Percentiles rank a stretch among this genome's conserved stretches.
Evolutionary conservation across 2,797 vertebrate species (phyloP).

Genomic region (Argentina silus): DNA sequence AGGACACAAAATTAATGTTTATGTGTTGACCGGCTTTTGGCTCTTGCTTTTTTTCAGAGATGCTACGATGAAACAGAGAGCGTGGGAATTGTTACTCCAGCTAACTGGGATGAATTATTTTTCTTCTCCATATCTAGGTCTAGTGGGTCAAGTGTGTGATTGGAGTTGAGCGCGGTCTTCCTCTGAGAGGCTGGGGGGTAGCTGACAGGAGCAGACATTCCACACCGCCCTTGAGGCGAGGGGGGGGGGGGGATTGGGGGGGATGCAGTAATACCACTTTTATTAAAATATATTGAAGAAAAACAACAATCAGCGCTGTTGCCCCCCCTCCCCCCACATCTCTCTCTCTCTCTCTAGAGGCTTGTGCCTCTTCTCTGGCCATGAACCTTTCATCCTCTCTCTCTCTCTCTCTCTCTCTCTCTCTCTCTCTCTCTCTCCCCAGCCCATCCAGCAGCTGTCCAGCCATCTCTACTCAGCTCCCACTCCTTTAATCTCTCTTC

Average conservation of each 20-base stretch:
- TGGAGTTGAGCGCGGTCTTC: slow-evolving; percentile 30
- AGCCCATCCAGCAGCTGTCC: slow-evolving; percentile 45
- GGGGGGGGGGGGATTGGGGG: slow-evolving; percentile 34
- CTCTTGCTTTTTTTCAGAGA: slow-evolving; percentile 15
- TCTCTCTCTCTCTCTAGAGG: slow-evolving; percentile 16
- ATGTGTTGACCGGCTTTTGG: not conserved
- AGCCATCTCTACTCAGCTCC: slow-evolving; percentile 37
- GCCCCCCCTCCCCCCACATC: slow-evolving; percentile 18
- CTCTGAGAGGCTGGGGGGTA: slow-evolving; percentile 29
- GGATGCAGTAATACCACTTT: slow-evolving; percentile 78
- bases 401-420: slow-evolving; percentile 14
- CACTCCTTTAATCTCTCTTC: slow-evolving; percentile 54
- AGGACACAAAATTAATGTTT: not conserved
- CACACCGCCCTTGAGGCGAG: slow-evolving; percentile 56
- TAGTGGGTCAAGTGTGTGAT: slow-evolving; percentile 40
- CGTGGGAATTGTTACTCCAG: slow-evolving; percentile 17
- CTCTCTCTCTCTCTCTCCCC: slow-evolving; percentile 22
- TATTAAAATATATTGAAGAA: slow-evolving; percentile 81
- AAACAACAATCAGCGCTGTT: slow-evolving; percentile 62
- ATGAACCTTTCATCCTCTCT: slow-evolving; percentile 35
- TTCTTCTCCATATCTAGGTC: slow-evolving; percentile 30
- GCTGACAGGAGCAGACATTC: slow-evolving; percentile 70
- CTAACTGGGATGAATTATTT: slow-evolving; percentile 40
- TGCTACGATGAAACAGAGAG: slow-evolving; percentile 2
- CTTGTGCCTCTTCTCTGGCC: slow-evolving; percentile 44